Conservation (phyloP, 2,797 vertebrate species). For the Urophycis tenuis region DNA sequence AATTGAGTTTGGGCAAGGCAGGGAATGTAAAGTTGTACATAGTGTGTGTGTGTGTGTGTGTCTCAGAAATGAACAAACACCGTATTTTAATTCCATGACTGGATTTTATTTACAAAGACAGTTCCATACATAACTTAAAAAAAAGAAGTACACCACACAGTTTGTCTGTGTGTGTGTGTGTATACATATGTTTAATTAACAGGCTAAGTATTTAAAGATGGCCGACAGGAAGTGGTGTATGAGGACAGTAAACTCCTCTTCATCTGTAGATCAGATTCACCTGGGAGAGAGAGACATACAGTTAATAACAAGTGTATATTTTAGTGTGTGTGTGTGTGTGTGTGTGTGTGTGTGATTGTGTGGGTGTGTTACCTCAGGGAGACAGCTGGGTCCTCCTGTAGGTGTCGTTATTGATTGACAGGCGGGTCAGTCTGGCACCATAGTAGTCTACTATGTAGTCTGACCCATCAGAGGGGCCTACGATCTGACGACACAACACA, state of each 20-base stretch:
- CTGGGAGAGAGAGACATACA: background rate
- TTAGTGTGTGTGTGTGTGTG: background rate
- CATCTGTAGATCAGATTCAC: background rate
- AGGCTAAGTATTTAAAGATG: background rate
- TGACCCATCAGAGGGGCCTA: constrained; percentile 92
- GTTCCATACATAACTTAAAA: background rate
- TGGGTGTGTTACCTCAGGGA: constrained; percentile 59
- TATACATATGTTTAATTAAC: background rate
- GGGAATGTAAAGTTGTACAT: background rate
- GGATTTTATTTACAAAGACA: constrained; percentile 1
- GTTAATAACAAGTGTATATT: background rate
- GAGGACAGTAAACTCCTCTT: constrained; percentile 6
- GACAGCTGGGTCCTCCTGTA: constrained; percentile 89
- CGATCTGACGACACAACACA: constrained; percentile 71
- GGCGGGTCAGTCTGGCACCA: constrained; percentile 83
- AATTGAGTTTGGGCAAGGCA: no score
- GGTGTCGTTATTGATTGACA: constrained; percentile 88
- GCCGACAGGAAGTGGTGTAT: background rate
- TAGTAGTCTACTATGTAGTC: constrained; percentile 98
- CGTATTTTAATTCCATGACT: background rate
- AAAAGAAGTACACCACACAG: background rate
- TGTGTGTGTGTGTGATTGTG: background rate
- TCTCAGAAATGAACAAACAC: background rate
- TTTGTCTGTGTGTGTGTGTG: no score
- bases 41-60: background rate